phyloP scores from a whole-genome alignment of 2,113 vertebrate genomes.

The Sclerurus mexicanus region DNA sequence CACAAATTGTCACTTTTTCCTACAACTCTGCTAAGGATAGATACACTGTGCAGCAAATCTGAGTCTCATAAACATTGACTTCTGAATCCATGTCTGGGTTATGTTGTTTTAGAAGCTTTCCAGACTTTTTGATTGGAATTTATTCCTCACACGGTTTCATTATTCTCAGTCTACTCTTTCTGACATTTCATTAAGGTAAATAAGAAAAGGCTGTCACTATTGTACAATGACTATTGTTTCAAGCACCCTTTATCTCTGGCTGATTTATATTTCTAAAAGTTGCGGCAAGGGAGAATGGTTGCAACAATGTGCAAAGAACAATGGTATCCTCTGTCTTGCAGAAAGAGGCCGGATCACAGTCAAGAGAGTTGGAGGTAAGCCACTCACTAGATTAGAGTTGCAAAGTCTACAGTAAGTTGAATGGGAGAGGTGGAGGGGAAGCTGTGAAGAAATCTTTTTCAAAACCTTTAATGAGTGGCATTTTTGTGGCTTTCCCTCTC shows the following conservation, averaged over 20 bases:
- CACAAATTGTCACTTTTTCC: background rate
- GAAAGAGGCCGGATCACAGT: background rate
- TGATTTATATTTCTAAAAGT: background rate
- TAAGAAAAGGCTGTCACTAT: background rate
- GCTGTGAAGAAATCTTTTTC: slow-evolving; percentile 16
- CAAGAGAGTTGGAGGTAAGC: slow-evolving; percentile 47
- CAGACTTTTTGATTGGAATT: background rate
- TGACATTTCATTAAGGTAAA: background rate
- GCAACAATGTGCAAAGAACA: slow-evolving; percentile 3
- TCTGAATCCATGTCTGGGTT: background rate
- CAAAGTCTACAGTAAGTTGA: background rate
- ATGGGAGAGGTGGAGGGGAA: background rate
- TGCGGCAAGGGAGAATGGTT: background rate
- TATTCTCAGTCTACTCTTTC: background rate
- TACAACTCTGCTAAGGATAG: background rate
- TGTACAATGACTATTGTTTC: background rate
- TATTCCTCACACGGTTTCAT: background rate
- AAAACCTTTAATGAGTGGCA: background rate
- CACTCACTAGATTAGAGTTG: slow-evolving; percentile 31
- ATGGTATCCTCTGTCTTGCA: slow-evolving; percentile 17
- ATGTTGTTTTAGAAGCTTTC: background rate
- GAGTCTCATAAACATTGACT: background rate
- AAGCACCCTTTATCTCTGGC: background rate
- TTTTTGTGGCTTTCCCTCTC: slow-evolving; percentile 28
- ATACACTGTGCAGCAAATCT: background rate